Conservation (phyloP, 2,888 invertebrate species). For the Actias luna region DNA sequence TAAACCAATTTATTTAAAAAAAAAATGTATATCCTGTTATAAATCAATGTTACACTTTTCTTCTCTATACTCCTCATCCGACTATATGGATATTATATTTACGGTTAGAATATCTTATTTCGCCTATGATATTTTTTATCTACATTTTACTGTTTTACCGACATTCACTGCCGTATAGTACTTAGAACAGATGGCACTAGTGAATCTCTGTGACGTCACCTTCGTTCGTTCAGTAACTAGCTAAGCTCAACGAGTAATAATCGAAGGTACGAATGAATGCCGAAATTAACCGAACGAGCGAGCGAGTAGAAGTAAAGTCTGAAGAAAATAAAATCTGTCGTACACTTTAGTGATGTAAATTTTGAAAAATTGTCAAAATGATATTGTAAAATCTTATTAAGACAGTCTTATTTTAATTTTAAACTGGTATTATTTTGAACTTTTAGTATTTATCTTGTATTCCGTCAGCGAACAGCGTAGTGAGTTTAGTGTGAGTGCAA, state of each 20-base stretch:
- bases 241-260: conserved; percentile 29
- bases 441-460: conserved; percentile 64
- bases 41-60: too few species aligned
- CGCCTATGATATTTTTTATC: conserved; percentile 15
- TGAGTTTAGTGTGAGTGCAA: conserved; percentile 83
- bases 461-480: conserved; percentile 71
- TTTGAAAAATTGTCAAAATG: conserved; percentile 80
- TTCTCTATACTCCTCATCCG: too few species aligned
- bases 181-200: conserved; percentile 42
- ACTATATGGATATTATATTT: not conserved
- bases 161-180: conserved; percentile 16
- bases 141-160: conserved; percentile 38
- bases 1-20: too few species aligned
- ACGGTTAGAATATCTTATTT: not conserved
- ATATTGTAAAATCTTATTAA: conserved; percentile 71
- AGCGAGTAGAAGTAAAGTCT: conserved; percentile 76
- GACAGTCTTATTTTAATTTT: conserved; percentile 70
- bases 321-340: conserved; percentile 84
- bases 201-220: conserved; percentile 59
- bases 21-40: too few species aligned
- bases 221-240: conserved; percentile 54
- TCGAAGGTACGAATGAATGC: conserved; percentile 80
- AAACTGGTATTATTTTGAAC: conserved; percentile 72
- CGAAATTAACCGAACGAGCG: conserved; percentile 84
- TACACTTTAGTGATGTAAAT: conserved; percentile 83